These are phyloP conservation scores for Amblyteles armatorius DNA, from an alignment of 2,888 invertebrate species.

Conservation along the genomic window DNA sequence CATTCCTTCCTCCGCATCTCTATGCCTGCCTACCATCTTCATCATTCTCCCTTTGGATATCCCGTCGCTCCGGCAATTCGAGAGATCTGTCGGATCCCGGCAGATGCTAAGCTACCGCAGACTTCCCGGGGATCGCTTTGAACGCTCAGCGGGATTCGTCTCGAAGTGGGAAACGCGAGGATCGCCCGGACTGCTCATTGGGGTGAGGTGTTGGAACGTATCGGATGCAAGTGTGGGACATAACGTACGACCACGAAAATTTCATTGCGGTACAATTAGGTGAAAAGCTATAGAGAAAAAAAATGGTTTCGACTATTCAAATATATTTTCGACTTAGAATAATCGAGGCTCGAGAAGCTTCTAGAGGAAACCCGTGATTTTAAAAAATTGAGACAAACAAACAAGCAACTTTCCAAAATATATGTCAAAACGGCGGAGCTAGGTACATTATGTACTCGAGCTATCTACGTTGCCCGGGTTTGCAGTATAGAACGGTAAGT, in stretches of 20 bases:
- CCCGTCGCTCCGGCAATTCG: constrained; percentile 19
- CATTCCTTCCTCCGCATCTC: constrained; percentile 26
- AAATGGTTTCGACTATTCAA: too few species aligned
- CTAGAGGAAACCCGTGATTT: too few species aligned
- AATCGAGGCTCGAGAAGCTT: too few species aligned
- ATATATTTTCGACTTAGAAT: too few species aligned
- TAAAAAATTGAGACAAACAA: too few species aligned
- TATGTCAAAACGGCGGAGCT: neutral
- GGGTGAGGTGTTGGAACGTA: neutral
- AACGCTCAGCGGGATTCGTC: constrained; percentile 5
- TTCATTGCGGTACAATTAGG: neutral
- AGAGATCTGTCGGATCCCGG: constrained; percentile 9
- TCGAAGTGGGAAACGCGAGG: neutral
- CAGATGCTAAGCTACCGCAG: neutral
- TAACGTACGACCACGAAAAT: neutral
- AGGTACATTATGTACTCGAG: constrained; percentile 24
- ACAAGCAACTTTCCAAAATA: too few species aligned
- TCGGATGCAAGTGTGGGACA: neutral
- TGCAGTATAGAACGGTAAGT: constrained; percentile 50
- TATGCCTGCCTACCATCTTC: constrained; percentile 4
- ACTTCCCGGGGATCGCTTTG: neutral
- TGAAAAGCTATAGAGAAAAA: neutral
- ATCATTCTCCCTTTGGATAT: constrained; percentile 20
- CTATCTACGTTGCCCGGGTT: constrained; percentile 41
- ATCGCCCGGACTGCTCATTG: neutral